These are phyloP conservation scores for Phrixothrix hirtus DNA, from an alignment of 2,888 invertebrate genomes.

Conservation along the genomic window DNA sequence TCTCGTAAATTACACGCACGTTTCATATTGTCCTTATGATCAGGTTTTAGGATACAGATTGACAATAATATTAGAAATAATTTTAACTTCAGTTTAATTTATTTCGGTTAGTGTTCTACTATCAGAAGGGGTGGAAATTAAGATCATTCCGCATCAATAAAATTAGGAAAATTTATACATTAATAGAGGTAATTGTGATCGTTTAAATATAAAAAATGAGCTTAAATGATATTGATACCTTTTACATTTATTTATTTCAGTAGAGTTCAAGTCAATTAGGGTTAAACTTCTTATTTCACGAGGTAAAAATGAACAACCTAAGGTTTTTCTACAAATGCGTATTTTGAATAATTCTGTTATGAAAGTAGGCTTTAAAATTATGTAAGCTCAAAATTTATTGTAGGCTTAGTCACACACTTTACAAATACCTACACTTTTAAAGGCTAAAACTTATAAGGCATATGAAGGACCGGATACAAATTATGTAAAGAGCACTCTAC, in stretches of 20 bases:
- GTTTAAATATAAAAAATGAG: too few species aligned
- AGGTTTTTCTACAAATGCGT: slow-evolving; percentile 3
- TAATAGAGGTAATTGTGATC: too few species aligned
- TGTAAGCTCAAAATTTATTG: slow-evolving; percentile 8
- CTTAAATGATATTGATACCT: too few species aligned
- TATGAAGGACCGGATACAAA: slow-evolving; percentile 49
- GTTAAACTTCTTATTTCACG: not conserved
- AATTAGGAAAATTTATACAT: too few species aligned
- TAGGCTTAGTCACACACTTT: slow-evolving; percentile 5
- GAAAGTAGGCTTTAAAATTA: slow-evolving; percentile 8
- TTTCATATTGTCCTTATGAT: slow-evolving; percentile 25
- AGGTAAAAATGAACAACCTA: not conserved
- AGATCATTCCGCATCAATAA: too few species aligned
- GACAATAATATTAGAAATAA: too few species aligned
- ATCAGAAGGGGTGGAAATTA: too few species aligned
- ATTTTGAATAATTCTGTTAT: not conserved
- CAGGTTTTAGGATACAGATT: too few species aligned
- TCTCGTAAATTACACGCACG: slow-evolving; percentile 31
- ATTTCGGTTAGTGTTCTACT: too few species aligned
- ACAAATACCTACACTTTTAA: slow-evolving; percentile 11
- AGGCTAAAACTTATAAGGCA: slow-evolving; percentile 24
- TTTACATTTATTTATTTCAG: too few species aligned
- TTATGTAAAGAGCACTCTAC: slow-evolving; percentile 54
- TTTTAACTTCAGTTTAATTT: not conserved
- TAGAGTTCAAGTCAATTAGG: too few species aligned